Evolutionary conservation across 2,888 invertebrate genomes (phyloP).

Genomic region (Drosophila helvetica): DNA sequence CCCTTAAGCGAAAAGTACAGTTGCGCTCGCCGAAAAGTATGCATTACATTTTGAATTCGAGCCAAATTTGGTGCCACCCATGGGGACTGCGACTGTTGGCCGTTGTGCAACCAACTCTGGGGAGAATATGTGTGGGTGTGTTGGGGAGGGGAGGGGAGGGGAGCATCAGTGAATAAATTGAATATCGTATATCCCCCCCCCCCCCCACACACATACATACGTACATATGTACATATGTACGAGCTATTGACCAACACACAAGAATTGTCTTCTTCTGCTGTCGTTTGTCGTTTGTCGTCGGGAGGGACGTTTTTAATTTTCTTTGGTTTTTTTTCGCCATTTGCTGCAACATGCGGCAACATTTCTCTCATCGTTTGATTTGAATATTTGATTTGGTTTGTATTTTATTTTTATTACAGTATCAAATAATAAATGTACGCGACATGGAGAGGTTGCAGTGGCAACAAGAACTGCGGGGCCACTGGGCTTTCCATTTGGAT

Average conservation of each 20-base stretch:
- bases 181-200: conserved; percentile 23
- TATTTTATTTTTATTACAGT: conserved; percentile 36
- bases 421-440: conserved; percentile 33
- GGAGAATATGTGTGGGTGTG: neutral
- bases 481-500: neutral
- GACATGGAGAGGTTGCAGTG: conserved; percentile 2
- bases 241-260: neutral
- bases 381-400: conserved; percentile 40
- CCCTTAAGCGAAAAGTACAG: conserved; percentile 23
- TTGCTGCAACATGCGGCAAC: conserved; percentile 43
- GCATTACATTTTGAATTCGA: conserved; percentile 27
- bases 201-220: neutral
- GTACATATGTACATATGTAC: too few species aligned
- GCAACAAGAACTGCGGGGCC: neutral
- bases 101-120: neutral
- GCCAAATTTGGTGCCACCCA: conserved; percentile 23
- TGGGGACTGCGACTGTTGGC: neutral
- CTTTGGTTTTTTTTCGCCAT: neutral
- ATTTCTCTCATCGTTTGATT: conserved; percentile 45
- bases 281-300: neutral
- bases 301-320: neutral
- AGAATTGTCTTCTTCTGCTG: neutral
- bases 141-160: too few species aligned
- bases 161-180: conserved; percentile 32
- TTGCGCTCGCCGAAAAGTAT: conserved; percentile 35